phyloP scores from a whole-genome alignment of 2,888 invertebrate species.

The Monochamus alternatus region DNA sequence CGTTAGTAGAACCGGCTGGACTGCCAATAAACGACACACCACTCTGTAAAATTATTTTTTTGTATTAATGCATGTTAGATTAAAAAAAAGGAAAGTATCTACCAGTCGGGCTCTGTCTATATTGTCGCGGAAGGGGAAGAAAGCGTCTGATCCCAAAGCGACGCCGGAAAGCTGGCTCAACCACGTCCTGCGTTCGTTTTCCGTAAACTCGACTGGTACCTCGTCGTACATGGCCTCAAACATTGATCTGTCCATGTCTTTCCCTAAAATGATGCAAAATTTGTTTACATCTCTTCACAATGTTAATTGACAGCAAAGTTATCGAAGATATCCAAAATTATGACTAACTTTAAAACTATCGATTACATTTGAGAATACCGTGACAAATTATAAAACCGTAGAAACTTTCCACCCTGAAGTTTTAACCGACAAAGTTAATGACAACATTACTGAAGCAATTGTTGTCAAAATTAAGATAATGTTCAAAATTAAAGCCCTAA shows the following conservation, averaged over 20 bases:
- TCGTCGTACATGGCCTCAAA: conserved; percentile 85
- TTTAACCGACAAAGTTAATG: no score
- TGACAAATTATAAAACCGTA: no score
- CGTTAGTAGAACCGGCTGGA: conserved; percentile 96
- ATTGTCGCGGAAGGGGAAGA: conserved; percentile 98
- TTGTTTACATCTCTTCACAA: not conserved
- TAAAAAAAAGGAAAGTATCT: conserved; percentile 51
- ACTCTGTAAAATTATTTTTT: conserved; percentile 76
- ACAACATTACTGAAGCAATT: no score
- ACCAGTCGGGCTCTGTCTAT: conserved; percentile 94
- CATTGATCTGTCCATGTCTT: conserved; percentile 85
- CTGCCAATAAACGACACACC: conserved; percentile 95
- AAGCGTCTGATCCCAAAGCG: conserved; percentile 95
- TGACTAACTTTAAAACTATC: no score
- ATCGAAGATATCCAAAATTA: no score
- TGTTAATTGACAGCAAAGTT: no score
- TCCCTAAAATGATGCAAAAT: conserved; percentile 70
- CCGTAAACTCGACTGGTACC: conserved; percentile 82
- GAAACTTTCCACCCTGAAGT: no score
- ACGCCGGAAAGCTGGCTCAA: conserved; percentile 81
- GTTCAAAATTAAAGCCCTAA: no score
- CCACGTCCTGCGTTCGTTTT: conserved; percentile 81
- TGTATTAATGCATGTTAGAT: no score
- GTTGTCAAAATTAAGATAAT: no score
- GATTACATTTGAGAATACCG: no score